Conservation (phyloP, 2,888 invertebrate species). For the Caenorhabditis sp. region DNA sequence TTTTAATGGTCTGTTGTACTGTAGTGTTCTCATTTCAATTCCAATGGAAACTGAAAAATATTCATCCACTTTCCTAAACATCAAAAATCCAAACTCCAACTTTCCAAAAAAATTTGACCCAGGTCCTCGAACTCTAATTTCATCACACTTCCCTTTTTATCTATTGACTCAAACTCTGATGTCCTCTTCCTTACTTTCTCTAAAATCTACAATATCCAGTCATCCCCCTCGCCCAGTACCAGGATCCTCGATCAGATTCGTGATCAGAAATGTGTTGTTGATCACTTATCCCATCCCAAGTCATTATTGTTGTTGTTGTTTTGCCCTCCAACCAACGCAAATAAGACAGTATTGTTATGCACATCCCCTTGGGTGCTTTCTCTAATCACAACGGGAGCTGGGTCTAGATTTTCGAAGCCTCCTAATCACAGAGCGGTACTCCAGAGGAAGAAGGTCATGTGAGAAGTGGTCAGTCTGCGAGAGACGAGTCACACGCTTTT, state of each 20-base stretch:
- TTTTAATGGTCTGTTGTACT: no score
- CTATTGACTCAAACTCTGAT: conserved; percentile 39
- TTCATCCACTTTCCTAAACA: no score
- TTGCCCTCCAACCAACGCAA: conserved; percentile 7
- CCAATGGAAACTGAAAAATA: no score
- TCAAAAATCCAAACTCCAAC: no score
- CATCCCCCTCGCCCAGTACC: not conserved
- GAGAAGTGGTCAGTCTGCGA: conserved; percentile 54
- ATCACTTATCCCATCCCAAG: conserved; percentile 15
- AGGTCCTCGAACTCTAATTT: not conserved
- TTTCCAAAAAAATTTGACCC: no score
- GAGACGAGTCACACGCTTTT: conserved; percentile 35
- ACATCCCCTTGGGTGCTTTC: not conserved
- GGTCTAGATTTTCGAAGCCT: conserved; percentile 30
- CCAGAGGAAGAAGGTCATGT: conserved; percentile 43
- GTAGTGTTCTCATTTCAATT: no score
- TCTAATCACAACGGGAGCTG: not conserved
- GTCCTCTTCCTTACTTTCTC: not conserved
- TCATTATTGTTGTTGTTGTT: conserved; percentile 31
- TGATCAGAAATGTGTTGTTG: conserved; percentile 21
- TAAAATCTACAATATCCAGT: conserved; percentile 9
- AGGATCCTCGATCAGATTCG: not conserved
- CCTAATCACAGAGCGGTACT: conserved; percentile 38
- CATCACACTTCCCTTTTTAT: not conserved
- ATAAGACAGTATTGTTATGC: conserved; percentile 1